Evolutionary conservation across 2,113 vertebrate genomes (phyloP).

Genomic region (Tauraco erythrolophus): DNA sequence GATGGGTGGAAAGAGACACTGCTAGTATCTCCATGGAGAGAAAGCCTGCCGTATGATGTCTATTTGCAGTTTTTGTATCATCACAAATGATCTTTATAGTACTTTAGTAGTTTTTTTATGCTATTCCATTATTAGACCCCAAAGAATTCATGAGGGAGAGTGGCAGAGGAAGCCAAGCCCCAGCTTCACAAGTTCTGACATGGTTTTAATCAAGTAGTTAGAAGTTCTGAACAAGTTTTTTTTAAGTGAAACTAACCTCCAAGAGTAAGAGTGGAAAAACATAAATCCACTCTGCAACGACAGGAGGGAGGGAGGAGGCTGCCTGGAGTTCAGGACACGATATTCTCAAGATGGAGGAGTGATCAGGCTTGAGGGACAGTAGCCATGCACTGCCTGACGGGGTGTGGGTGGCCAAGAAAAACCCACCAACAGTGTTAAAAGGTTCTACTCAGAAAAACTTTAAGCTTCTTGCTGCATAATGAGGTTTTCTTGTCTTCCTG

Average conservation of each 20-base stretch:
- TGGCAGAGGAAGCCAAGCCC: not conserved
- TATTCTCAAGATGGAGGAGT: not conserved
- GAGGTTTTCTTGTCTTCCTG: not conserved
- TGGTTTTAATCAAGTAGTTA: not conserved
- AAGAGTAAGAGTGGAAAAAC: not conserved
- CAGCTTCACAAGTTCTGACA: not conserved
- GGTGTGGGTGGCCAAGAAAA: not conserved
- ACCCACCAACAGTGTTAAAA: not conserved
- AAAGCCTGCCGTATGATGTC: not conserved
- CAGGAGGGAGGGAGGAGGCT: not conserved
- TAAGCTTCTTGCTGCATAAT: not conserved
- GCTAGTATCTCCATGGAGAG: not conserved
- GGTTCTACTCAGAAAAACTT: not conserved
- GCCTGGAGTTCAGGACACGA: not conserved
- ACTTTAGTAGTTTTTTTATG: not conserved
- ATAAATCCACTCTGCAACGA: not conserved
- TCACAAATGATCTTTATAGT: not conserved
- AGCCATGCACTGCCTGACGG: not conserved
- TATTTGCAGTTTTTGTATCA: not conserved
- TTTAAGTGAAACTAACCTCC: not conserved
- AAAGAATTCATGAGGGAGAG: not conserved
- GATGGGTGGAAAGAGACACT: not conserved
- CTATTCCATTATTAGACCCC: not conserved
- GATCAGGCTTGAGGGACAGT: not conserved
- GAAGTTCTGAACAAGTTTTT: not conserved